Percentiles rank a stretch among this genome's conserved stretches.
These are phyloP conservation scores for Amblyjoppa proteus DNA, from an alignment of 2,888 invertebrate species.

Conservation along the genomic window DNA sequence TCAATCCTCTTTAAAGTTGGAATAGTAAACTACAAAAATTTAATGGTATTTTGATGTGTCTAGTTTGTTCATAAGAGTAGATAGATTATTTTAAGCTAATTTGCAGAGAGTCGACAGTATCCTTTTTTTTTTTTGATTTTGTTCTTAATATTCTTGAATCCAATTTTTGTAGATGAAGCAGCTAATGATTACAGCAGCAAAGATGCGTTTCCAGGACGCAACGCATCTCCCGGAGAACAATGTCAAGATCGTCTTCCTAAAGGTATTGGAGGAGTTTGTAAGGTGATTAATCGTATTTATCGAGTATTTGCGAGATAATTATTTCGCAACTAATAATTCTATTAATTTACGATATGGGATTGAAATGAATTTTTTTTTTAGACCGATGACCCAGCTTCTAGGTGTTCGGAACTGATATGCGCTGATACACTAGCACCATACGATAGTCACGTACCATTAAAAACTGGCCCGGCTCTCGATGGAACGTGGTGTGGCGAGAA, in stretches of 20 bases:
- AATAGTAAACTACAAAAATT: too few species aligned
- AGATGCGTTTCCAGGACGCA: not conserved
- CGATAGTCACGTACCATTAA: not conserved
- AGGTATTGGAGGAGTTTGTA: not conserved
- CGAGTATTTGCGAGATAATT: not conserved
- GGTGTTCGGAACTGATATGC: not conserved
- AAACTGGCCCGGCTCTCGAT: constrained; percentile 2
- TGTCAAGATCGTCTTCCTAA: not conserved
- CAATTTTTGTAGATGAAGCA: not conserved
- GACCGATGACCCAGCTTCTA: not conserved
- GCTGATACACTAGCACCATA: not conserved
- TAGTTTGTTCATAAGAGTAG: not conserved
- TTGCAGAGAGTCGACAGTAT: not conserved
- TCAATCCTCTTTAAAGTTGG: too few species aligned
- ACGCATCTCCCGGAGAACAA: not conserved
- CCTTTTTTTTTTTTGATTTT: not conserved
- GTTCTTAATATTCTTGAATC: not conserved
- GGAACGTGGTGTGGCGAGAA: constrained; percentile 1
- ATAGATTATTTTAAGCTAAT: not conserved
- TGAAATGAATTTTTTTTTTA: not conserved
- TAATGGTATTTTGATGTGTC: not conserved
- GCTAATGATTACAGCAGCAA: not conserved
- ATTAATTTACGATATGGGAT: not conserved
- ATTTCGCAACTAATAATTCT: not conserved
- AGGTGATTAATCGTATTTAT: not conserved